phyloP scores from a whole-genome alignment of 2,113 vertebrate species.

The Pachypanchax playfairii region DNA sequence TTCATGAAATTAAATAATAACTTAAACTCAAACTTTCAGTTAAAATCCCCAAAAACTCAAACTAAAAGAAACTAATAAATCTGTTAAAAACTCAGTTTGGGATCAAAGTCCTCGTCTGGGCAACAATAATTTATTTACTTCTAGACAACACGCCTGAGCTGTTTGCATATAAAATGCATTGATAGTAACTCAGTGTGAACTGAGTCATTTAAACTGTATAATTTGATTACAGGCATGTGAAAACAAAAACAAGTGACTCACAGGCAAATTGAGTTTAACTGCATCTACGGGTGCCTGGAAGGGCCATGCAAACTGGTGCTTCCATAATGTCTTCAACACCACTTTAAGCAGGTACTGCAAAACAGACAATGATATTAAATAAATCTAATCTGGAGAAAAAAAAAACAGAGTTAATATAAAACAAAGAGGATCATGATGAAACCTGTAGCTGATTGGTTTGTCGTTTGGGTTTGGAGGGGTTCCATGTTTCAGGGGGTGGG shows the following conservation, averaged over 20 bases:
- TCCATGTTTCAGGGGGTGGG: constrained; percentile 84
- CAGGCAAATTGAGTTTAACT: constrained; percentile 90
- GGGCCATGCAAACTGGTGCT: constrained; percentile 94
- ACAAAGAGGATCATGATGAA: background rate
- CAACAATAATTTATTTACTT: background rate
- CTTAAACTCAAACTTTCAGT: too few relatives aligned
- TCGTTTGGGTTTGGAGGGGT: constrained; percentile 85
- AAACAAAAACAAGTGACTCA: constrained; percentile 70
- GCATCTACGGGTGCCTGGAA: constrained; percentile 94
- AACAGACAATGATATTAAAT: constrained; percentile 13
- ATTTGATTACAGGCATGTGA: background rate
- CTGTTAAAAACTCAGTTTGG: background rate
- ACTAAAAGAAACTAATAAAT: too few relatives aligned
- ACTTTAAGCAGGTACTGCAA: constrained; percentile 90
- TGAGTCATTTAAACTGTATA: background rate
- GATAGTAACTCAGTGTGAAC: background rate
- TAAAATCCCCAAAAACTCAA: too few relatives aligned
- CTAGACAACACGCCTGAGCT: background rate
- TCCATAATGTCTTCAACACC: constrained; percentile 92
- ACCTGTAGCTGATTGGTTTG: constrained; percentile 92
- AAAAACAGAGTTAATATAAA: background rate
- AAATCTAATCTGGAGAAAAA: too few relatives aligned
- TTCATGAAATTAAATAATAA: too few relatives aligned
- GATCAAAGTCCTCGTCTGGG: too few relatives aligned
- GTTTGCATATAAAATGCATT: constrained; percentile 5